Conservation (phyloP, 30 jellyfish, hydroid and myxozoan genomes). For the Phacellophora camtschatica region DNA sequence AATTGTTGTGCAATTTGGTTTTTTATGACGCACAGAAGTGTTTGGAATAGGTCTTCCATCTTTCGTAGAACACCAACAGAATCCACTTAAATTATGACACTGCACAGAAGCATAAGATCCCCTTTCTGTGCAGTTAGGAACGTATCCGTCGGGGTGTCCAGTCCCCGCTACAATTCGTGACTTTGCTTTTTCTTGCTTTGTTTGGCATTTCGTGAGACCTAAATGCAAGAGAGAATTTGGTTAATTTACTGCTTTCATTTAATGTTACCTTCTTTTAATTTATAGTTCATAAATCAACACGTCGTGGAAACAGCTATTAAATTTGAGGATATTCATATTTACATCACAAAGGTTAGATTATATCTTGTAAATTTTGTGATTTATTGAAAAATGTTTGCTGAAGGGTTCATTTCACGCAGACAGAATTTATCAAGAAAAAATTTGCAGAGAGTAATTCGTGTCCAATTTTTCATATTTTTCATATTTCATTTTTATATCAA, state of each 20-base stretch:
- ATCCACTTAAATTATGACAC: conserved; percentile 79
- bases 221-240: not conserved
- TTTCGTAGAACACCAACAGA: conserved; percentile 84
- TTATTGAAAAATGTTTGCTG: no score
- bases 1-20: conserved; percentile 63
- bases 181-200: conserved; percentile 26
- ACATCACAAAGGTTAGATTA: no score
- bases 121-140: conserved; percentile 55
- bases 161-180: conserved; percentile 3
- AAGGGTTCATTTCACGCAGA: no score
- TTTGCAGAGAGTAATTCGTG: no score
- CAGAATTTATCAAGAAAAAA: no score
- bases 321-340: no score
- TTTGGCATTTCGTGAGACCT: conserved; percentile 67
- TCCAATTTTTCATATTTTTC: no score
- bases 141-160: conserved; percentile 29
- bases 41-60: conserved; percentile 87
- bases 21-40: conserved; percentile 58
- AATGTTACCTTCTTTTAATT: no score
- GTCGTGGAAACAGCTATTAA: no score
- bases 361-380: no score
- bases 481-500: no score
- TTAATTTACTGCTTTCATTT: not conserved
- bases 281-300: no score
- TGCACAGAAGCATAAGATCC: conserved; percentile 63